Conservation (phyloP, 2,113 vertebrate species). For the Poeciliopsis prolifica region DNA sequence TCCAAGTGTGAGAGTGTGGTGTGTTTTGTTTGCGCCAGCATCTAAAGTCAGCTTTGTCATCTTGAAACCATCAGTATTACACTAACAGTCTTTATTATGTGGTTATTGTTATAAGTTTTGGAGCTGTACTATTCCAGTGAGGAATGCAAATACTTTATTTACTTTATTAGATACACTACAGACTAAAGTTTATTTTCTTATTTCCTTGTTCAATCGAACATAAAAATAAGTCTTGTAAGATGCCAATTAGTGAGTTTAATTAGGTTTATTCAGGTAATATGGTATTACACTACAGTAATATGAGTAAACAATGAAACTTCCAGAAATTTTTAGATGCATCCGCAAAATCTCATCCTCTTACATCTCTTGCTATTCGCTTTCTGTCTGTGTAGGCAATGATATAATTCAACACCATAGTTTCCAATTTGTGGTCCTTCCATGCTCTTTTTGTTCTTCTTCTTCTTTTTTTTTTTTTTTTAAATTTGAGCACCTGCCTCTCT, state of each 20-base stretch:
- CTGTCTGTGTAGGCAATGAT: background rate
- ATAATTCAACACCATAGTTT: background rate
- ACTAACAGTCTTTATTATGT: too few relatives aligned
- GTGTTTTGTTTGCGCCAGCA: slow-evolving; percentile 9
- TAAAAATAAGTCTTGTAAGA: background rate
- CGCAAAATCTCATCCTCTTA: background rate
- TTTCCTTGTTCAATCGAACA: background rate
- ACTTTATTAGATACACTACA: background rate
- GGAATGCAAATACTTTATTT: background rate
- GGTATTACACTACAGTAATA: background rate
- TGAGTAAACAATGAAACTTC: background rate
- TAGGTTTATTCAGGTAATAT: background rate
- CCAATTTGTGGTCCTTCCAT: slow-evolving; percentile 1
- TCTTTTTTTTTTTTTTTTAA: background rate
- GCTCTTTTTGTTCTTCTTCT: too few relatives aligned
- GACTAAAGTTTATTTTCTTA: background rate
- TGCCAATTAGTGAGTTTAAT: background rate
- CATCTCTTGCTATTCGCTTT: background rate
- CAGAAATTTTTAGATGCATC: background rate
- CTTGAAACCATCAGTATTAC: slow-evolving; percentile 1
- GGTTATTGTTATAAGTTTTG: too few relatives aligned
- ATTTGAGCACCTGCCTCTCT: slow-evolving; percentile 6
- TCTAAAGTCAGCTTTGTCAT: background rate
- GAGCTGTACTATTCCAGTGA: background rate
- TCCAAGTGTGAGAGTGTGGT: slow-evolving; percentile 9